These are phyloP conservation scores for Andrena dorsata DNA, from an alignment of 2,888 invertebrate species.

Conservation along the genomic window DNA sequence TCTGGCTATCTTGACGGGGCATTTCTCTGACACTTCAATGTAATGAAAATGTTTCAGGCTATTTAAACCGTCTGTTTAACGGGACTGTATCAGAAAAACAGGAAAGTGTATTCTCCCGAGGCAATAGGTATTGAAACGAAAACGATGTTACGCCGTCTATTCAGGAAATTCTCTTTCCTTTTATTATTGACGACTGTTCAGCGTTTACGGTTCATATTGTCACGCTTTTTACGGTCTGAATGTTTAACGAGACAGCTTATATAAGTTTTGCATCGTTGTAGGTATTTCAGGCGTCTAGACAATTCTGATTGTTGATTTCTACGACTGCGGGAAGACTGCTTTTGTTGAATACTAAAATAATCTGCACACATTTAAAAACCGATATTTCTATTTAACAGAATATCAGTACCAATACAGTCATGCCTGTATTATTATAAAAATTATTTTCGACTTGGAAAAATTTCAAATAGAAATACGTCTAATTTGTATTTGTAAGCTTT, in stretches of 20 bases:
- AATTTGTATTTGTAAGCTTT: neutral
- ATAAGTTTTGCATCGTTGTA: neutral
- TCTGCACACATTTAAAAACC: too few species aligned
- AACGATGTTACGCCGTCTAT: slow-evolving; percentile 83
- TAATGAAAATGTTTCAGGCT: neutral
- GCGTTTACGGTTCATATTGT: neutral
- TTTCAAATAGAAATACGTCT: too few species aligned
- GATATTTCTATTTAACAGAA: too few species aligned
- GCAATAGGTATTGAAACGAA: slow-evolving; percentile 81
- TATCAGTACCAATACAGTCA: too few species aligned
- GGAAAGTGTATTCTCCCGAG: slow-evolving; percentile 76
- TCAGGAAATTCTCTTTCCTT: slow-evolving; percentile 30
- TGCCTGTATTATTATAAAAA: too few species aligned
- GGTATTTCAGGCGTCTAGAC: neutral
- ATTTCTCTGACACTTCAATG: neutral
- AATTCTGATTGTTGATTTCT: neutral
- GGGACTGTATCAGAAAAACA: too few species aligned
- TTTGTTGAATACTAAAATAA: too few species aligned
- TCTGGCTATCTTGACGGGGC: neutral
- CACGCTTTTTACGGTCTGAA: slow-evolving; percentile 18
- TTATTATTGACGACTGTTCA: neutral
- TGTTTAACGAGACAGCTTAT: slow-evolving; percentile 26
- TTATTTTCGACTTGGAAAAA: too few species aligned
- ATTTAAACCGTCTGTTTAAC: neutral
- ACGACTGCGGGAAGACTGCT: too few species aligned